These are phyloP conservation scores for Anarhynchus alexandrinus DNA, from an alignment of 2,113 vertebrate genomes.

Conservation along the genomic window DNA sequence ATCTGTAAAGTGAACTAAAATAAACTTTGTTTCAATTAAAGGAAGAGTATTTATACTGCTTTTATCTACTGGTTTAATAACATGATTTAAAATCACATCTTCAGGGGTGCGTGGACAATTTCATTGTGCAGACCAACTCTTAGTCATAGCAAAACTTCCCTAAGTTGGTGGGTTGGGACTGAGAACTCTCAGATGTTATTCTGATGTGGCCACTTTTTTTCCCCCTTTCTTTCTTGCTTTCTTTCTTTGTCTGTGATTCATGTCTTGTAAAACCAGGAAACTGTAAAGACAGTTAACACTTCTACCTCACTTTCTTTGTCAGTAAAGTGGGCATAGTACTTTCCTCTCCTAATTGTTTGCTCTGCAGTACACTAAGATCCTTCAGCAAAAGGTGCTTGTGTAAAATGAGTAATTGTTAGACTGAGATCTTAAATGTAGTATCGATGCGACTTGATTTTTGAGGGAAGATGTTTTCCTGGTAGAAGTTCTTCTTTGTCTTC, in stretches of 20 bases:
- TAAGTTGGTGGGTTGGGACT: not conserved
- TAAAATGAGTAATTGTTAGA: not conserved
- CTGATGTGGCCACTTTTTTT: not conserved
- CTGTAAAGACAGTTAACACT: not conserved
- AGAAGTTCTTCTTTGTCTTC: not conserved
- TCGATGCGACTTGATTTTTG: not conserved
- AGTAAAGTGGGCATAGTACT: not conserved
- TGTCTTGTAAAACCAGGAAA: not conserved
- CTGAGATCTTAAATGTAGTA: not conserved
- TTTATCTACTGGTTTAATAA: conserved; percentile 39
- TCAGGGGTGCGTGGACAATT: not conserved
- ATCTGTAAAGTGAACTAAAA: conserved; percentile 10
- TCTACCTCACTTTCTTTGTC: not conserved
- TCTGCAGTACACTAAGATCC: not conserved
- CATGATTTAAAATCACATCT: not conserved
- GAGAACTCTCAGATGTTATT: conserved; percentile 10
- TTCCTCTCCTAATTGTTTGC: not conserved
- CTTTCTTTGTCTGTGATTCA: not conserved
- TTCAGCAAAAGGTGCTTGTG: not conserved
- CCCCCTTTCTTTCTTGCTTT: not conserved
- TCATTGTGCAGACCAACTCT: not conserved
- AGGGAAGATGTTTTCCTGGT: not conserved
- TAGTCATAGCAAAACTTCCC: not conserved
- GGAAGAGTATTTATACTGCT: conserved; percentile 24
- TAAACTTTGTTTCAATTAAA: conserved; percentile 51